Evolutionary conservation across 2,888 invertebrate species (phyloP).

Genomic region (Eueremaeus valkanovi): DNA sequence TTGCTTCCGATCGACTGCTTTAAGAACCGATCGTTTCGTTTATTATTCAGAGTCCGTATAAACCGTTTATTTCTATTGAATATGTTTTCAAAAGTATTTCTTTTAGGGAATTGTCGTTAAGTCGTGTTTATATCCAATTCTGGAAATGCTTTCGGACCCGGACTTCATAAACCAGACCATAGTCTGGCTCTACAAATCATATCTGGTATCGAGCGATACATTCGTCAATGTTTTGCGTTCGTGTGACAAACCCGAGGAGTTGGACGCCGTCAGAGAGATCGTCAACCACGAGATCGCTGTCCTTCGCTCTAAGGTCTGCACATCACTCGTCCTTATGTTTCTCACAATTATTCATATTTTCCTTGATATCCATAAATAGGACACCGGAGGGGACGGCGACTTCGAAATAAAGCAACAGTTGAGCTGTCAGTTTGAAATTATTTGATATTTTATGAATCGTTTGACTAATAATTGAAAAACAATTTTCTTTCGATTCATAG

Average conservation of each 20-base stretch:
- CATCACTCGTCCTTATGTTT: neutral
- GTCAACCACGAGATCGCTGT: conserved; percentile 72
- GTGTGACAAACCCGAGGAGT: conserved; percentile 73
- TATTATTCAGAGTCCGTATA: conserved; percentile 54
- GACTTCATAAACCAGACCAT: conserved; percentile 86
- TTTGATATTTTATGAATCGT: no score
- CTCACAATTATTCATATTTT: neutral
- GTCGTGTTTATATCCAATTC: conserved; percentile 65
- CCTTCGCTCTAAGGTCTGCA: conserved; percentile 60
- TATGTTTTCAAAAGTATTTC: conserved; percentile 39
- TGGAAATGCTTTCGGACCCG: conserved; percentile 74
- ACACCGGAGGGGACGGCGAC: conserved; percentile 78
- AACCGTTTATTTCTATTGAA: conserved; percentile 30
- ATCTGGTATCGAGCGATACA: conserved; percentile 65
- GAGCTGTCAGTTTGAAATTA: no score
- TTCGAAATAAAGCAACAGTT: conserved; percentile 76
- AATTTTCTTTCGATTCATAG: no score
- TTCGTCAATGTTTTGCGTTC: conserved; percentile 76
- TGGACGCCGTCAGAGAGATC: conserved; percentile 72
- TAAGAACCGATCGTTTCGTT: conserved; percentile 72
- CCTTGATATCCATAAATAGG: conserved; percentile 55
- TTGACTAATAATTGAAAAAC: no score
- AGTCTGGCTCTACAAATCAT: conserved; percentile 64
- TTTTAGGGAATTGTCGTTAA: conserved; percentile 70
- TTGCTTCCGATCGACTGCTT: conserved; percentile 78